Evolutionary conservation across 2,888 invertebrate species (phyloP).

Genomic region (Protodeltote pygarga): DNA sequence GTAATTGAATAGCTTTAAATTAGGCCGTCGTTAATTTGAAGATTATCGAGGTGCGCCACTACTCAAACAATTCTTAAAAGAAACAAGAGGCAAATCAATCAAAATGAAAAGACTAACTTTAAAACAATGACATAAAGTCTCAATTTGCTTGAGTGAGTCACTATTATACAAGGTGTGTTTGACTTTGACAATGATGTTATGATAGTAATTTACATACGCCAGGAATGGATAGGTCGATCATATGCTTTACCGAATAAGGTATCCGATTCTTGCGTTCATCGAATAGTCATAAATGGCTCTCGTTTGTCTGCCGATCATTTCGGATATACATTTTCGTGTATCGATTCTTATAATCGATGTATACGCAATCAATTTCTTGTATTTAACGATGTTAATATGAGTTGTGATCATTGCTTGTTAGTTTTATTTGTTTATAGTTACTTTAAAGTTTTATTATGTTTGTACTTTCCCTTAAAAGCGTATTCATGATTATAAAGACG

Average conservation of each 20-base stretch:
- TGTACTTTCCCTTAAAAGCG: conserved; percentile 43
- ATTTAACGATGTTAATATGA: conserved; percentile 48
- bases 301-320: conserved; percentile 57
- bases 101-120: conserved; percentile 4
- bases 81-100: neutral
- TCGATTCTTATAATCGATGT: conserved; percentile 41
- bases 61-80: conserved; percentile 1
- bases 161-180: conserved; percentile 42
- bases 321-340: conserved; percentile 36
- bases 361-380: conserved; percentile 45
- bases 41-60: conserved; percentile 59
- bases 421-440: conserved; percentile 50
- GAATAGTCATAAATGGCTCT: conserved; percentile 60
- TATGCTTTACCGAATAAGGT: conserved; percentile 58
- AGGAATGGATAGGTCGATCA: conserved; percentile 55
- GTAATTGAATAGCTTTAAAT: conserved; percentile 67
- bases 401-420: conserved; percentile 44
- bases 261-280: conserved; percentile 54
- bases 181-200: conserved; percentile 63
- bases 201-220: conserved; percentile 68
- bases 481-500: conserved; percentile 42
- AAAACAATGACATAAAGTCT: conserved; percentile 15
- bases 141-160: conserved; percentile 9
- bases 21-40: conserved; percentile 56
- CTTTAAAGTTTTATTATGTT: conserved; percentile 41